Conservation (phyloP, 2,113 vertebrate genomes). For the Cyanoliseus patagonus region DNA sequence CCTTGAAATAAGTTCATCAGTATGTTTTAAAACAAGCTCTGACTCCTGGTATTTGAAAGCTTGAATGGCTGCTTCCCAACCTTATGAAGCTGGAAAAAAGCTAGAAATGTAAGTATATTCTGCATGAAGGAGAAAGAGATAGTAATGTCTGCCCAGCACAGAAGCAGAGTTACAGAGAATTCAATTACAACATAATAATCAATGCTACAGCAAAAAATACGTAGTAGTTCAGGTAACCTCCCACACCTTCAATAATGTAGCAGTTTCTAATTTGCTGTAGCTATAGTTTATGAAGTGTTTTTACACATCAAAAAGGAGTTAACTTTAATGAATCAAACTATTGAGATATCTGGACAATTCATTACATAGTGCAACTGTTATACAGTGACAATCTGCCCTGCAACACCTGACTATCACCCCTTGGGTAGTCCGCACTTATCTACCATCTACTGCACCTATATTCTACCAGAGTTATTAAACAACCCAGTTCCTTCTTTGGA, state of each 20-base stretch:
- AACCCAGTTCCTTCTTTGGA: not conserved
- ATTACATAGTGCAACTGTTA: not conserved
- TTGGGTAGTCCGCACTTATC: not conserved
- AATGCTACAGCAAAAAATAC: not conserved
- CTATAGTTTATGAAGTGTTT: not conserved
- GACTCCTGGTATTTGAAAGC: not conserved
- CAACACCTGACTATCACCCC: not conserved
- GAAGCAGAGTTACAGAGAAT: not conserved
- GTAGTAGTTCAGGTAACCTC: not conserved
- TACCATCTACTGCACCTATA: not conserved
- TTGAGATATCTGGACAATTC: not conserved
- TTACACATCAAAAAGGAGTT: not conserved
- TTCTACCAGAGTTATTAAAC: not conserved
- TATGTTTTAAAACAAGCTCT: not conserved
- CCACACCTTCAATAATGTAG: not conserved
- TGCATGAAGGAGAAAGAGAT: not conserved
- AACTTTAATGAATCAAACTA: not conserved
- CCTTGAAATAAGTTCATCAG: slow-evolving; percentile 41
- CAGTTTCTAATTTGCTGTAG: not conserved
- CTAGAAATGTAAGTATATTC: not conserved
- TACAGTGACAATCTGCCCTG: not conserved
- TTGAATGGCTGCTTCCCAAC: not conserved
- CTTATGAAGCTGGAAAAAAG: not conserved
- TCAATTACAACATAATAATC: not conserved
- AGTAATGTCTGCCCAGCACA: not conserved